Evolutionary conservation across 1,140 invertebrate genomes (phyloP).

Genomic region (Macrocentrus cingulum): DNA sequence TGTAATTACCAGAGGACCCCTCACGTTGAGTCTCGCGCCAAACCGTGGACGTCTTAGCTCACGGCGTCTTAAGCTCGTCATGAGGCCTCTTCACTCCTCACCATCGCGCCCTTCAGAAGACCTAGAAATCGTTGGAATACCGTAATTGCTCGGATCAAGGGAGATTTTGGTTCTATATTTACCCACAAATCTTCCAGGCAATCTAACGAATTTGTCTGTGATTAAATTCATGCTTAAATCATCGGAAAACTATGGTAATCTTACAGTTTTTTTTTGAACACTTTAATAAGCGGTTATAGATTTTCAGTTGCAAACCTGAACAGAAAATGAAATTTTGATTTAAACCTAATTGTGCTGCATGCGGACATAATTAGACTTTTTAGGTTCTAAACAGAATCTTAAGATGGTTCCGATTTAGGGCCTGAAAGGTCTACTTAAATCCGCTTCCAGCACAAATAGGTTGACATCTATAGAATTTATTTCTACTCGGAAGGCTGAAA

Average conservation of each 20-base stretch:
- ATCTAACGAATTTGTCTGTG: background rate
- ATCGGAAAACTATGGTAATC: too few species aligned
- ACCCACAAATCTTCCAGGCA: background rate
- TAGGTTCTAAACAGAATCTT: too few species aligned
- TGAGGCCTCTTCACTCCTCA: slow-evolving; percentile 26
- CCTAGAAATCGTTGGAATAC: slow-evolving; percentile 44
- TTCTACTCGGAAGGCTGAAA: background rate
- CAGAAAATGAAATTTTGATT: too few species aligned
- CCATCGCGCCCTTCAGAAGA: slow-evolving; percentile 26
- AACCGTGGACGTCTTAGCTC: slow-evolving; percentile 55
- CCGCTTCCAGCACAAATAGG: too few species aligned
- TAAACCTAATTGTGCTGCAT: too few species aligned
- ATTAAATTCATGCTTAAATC: slow-evolving; percentile 19
- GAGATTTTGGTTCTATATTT: slow-evolving; percentile 8
- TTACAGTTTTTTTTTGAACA: too few species aligned
- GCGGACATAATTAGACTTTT: too few species aligned
- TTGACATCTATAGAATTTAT: too few species aligned
- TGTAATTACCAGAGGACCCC: slow-evolving; percentile 56
- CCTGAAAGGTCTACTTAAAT: too few species aligned
- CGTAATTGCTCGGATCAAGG: slow-evolving; percentile 38
- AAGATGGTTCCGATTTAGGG: too few species aligned
- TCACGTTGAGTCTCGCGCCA: slow-evolving; percentile 42
- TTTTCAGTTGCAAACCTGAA: too few species aligned
- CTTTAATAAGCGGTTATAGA: too few species aligned
- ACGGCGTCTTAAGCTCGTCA: slow-evolving; percentile 25